A percentile compares a stretch with the other conserved stretches of the same genome.
phyloP scores from a whole-genome alignment of 2,888 invertebrate species.

The Teleogryllus oceanicus region DNA sequence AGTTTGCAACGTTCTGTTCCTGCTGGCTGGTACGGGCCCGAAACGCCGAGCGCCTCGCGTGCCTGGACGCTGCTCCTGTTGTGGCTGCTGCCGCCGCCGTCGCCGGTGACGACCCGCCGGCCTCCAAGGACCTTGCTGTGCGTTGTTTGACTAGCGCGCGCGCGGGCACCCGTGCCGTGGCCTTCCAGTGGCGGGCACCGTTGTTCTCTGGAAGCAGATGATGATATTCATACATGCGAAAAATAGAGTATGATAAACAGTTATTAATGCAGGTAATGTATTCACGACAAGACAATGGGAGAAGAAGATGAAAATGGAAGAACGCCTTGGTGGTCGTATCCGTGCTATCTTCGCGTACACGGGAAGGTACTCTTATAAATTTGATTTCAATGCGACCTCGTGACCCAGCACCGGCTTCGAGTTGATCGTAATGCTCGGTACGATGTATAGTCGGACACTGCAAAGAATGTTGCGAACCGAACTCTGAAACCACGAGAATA shows the following conservation, averaged over 20 bases:
- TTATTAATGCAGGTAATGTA: conserved; percentile 9
- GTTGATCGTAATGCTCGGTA: neutral
- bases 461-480: too few species aligned
- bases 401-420: neutral
- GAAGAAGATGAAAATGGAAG: conserved; percentile 18
- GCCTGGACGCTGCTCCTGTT: too few species aligned
- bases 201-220: conserved; percentile 18
- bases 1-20: too few species aligned
- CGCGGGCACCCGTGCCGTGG: neutral
- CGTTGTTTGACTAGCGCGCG: neutral
- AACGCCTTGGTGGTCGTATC: neutral
- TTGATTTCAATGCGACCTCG: neutral
- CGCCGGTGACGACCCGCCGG: neutral
- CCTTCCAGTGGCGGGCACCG: neutral
- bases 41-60: too few species aligned
- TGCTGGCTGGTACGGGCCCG: too few species aligned
- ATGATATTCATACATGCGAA: conserved; percentile 11
- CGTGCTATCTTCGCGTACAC: neutral
- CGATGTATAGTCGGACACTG: too few species aligned
- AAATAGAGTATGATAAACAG: conserved; percentile 18
- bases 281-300: conserved; percentile 18
- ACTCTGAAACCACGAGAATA: too few species aligned
- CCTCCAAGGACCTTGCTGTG: neutral
- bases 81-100: neutral
- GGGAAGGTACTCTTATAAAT: conserved; percentile 1